These are phyloP conservation scores for Montipora cactus DNA, from an alignment of 64 coral and sea anemone genomes.

Conservation along the genomic window DNA sequence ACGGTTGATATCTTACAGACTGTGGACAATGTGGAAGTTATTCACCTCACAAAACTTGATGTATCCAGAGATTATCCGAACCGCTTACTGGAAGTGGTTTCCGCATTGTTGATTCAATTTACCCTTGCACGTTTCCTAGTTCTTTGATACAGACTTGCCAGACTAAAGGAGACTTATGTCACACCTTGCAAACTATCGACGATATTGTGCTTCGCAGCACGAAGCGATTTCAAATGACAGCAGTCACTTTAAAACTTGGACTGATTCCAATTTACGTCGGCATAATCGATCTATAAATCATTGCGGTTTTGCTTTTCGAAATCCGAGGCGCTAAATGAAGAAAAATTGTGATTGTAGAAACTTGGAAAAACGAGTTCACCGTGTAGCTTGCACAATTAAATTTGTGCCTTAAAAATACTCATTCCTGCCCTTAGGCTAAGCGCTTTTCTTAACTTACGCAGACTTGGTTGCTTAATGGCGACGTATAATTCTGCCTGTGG, in stretches of 20 bases:
- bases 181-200: neutral
- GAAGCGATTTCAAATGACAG: slow-evolving; percentile 4
- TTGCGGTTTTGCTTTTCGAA: neutral
- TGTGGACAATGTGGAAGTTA: neutral
- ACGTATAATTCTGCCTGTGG: slow-evolving; percentile 15
- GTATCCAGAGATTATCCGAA: neutral
- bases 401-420: neutral
- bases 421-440: neutral
- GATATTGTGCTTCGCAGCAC: neutral
- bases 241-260: slow-evolving; percentile 29
- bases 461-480: neutral
- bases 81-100: neutral
- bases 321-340: neutral
- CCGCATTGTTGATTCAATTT: neutral
- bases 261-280: slow-evolving; percentile 7
- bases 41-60: neutral
- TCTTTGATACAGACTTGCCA: too few relatives aligned
- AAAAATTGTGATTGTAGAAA: neutral
- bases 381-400: neutral
- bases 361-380: neutral
- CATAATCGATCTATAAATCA: slow-evolving; percentile 30
- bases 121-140: too few relatives aligned
- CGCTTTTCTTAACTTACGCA: neutral
- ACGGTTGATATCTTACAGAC: neutral
- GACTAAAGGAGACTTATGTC: neutral